Percentiles rank a stretch among this genome's conserved stretches.
These are phyloP conservation scores for Hippolais icterina DNA, from an alignment of 2,113 vertebrate species.

Conservation along the genomic window DNA sequence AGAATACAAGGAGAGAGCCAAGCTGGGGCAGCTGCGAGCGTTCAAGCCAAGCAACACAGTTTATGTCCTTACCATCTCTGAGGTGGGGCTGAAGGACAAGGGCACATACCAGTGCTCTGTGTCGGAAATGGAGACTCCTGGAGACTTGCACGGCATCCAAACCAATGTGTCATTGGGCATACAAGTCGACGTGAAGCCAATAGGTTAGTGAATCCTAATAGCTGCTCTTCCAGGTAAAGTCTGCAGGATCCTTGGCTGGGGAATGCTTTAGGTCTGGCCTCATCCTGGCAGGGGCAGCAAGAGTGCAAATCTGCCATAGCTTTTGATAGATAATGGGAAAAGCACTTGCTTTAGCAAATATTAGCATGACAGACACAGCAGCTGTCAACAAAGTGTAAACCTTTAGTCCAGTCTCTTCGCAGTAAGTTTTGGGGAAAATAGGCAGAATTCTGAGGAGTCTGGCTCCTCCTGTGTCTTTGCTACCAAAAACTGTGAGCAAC, in stretches of 20 bases:
- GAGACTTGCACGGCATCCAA: neutral
- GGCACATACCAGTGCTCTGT: constrained; percentile 79
- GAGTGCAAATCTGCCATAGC: neutral
- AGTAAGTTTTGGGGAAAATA: neutral
- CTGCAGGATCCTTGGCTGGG: neutral
- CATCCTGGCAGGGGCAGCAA: neutral
- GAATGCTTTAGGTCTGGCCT: neutral
- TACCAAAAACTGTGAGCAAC: neutral
- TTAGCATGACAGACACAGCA: neutral
- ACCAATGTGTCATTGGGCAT: constrained; percentile 5
- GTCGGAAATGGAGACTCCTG: constrained; percentile 59
- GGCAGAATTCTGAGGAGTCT: neutral
- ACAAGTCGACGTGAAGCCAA: neutral
- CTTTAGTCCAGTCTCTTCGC: neutral
- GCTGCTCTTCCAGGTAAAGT: neutral
- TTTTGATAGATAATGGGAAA: neutral
- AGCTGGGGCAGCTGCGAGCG: constrained; percentile 70
- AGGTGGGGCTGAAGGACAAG: constrained; percentile 70
- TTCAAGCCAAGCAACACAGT: constrained; percentile 58
- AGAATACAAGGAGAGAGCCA: constrained; percentile 54
- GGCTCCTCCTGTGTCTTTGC: neutral
- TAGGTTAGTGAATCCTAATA: constrained; percentile 53
- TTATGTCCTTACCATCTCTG: constrained; percentile 74
- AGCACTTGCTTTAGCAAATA: neutral
- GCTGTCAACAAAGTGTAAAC: neutral